Base-by-base conservation (phyloP, 2,797 vertebrate genomes). In the Allobates femoralis region DNA sequence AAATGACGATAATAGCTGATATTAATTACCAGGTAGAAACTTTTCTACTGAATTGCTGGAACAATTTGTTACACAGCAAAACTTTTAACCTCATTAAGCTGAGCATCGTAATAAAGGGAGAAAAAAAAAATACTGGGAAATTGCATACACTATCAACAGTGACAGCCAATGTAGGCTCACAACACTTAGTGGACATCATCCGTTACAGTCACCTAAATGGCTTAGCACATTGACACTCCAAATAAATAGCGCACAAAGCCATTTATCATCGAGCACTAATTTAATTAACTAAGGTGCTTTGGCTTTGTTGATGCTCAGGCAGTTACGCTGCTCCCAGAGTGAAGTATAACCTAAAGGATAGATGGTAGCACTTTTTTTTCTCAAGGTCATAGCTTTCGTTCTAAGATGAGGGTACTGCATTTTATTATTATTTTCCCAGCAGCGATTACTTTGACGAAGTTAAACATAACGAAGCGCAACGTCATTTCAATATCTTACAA, bases 21-120 rank as follows among this genome's bases (percentile, higher is more conserved):
- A 88, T 88, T 88, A 88, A 88, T 88, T 88, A 85, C 76, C 82
- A 81, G 83, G 81, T 84, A 26, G 82, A 81, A 88, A 85, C 41
- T 84, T 88, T 84, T 85, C 74, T 34, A 75, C 73, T 69, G 77
- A 76, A 85, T 85, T n/a, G 82, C 77, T 6, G 16, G 64, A 79
- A 56, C 83, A 81, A 76, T 80, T 84, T 85, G 86, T 85, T 88
- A 88, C 77, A n/a, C 41, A 71, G 82, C 73, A 64, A 87, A 79
- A 85, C 86, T 87, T 83, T 75, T 84, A 87, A 84, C 86, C 86
- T 88, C 86, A 85, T 88, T 88, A 88, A 81, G 78, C 67, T 88
- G 60, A 88, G 83, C 79, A 80, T 75, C 32, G 50, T 69, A 74
- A 75, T 81, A 85, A 85, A 76, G 78, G 32, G 30, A 30, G 50